Evolutionary conservation across 2,797 vertebrate genomes (phyloP), one percentile per base, ranked within the genome.

Genomic region (Enteromius argenteus): DNA sequence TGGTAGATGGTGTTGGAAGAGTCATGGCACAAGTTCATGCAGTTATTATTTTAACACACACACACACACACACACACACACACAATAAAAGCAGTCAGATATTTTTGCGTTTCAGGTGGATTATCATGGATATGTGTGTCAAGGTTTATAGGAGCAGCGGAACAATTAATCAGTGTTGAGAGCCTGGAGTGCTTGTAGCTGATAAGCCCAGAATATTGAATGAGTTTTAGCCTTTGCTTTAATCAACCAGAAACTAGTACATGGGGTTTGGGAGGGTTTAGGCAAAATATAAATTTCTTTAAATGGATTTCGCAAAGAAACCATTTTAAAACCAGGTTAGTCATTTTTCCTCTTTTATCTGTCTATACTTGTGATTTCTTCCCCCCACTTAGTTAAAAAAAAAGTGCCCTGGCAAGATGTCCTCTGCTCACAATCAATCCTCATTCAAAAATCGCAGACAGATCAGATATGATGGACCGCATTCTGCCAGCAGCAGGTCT

Each of bases 141-240:
- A 79, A 79, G 74, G 68, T 85, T 81, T 78, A 79, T 64, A 73
- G 27, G 67, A 79, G 79, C 71, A 67, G 10, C 15, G 19, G 53
- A 81, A 84, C 79, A 84, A 87, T 84, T 84, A 81, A 87, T 82
- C 86, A 85, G 79, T 68, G 80, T 53, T 67, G 79, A 81, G 39
- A 74, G 73, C 62, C 15, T 23, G n/a, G 19, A 86, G 86, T 76
- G 71, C 79, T 68, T 78, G 74, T 66, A 87, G 73, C 83, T 17
- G 79, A 79, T 81, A 87, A 79, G 79, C 79, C 73, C 67, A 60
- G 73, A 76, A 81, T 78, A 78, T 62, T 78, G 42, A 81, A 81
- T 78, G 78, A 37, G 72, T 49, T 84, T 71, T 71, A 78, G 66
- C 46, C 62, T 44, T 58, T 39, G 73, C 49, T 87, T 81, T 79